Evolutionary conservation across 2,888 invertebrate genomes (phyloP), one percentile per base, ranked within the genome.

Genomic region (Chrysolina oricalcia): DNA sequence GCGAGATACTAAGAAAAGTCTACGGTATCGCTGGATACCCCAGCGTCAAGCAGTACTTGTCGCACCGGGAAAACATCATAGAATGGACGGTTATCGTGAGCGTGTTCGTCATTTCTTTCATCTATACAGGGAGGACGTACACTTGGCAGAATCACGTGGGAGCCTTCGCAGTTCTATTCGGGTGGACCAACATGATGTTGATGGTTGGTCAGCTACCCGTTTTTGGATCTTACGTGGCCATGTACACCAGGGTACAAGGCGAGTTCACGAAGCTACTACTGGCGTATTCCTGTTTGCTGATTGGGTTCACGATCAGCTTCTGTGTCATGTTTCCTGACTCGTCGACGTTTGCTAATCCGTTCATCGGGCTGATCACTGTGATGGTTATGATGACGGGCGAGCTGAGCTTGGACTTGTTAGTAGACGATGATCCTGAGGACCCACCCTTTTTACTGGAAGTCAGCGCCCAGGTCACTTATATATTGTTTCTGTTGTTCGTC

Each of bases 351-450:
- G 93, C 94, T 13, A 95, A 95, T 88, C 96, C 96, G 0, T 94
- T 96, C 81, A 95, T 95, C 89, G 95, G 95, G 10, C 92, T 96
- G 77, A 95, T 96, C 75, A 95, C 96, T 1, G 95, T 96, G 5
- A 87, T 96, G 75, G 96, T 95, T 0, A 96, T 96, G 96, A 96
- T 96, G 96, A 96, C 95, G 9, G 96, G 96, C 0, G 96, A 96
- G 87, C 89, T 96, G 82, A 95, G 94, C 86, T 90, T 96, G 77
- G 94, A 95, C 85, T 90, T 95, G 72, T 87, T 95, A 64, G 91
- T 95, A 65, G 94, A 94, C 82, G 94, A 94, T 85, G 93, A 93
- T 83, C 94, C 93, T 6, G 93, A 94, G 83, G 94, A 94, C 89
- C 94, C 94, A 0, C 94, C 94, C 0, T 93, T 95, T 80, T 88